Conservation (phyloP, 1,140 invertebrate species). For the Papilio dardanus region DNA sequence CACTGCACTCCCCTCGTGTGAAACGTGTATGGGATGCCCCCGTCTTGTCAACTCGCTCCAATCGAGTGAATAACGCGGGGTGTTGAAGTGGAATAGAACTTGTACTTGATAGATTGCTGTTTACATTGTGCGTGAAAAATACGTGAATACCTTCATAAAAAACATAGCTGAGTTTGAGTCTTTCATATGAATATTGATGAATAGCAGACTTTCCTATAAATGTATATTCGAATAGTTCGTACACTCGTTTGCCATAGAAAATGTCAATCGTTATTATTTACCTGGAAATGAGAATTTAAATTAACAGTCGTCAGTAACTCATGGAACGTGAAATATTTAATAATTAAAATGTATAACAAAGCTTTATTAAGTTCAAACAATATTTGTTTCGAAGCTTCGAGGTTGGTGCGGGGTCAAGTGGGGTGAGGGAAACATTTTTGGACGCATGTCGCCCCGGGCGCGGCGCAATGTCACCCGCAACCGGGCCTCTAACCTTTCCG, state of each 20-base stretch:
- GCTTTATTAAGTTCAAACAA: constrained; percentile 4
- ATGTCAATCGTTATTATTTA: neutral
- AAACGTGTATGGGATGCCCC: neutral
- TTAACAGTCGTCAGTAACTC: neutral
- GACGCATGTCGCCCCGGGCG: neutral
- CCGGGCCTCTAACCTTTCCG: neutral
- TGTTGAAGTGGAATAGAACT: neutral
- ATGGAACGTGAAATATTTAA: neutral
- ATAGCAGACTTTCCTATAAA: no score
- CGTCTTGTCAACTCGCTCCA: neutral
- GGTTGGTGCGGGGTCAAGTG: neutral
- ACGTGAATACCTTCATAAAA: neutral
- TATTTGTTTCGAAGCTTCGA: neutral
- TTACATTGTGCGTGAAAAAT: neutral
- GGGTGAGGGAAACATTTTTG: constrained; percentile 6
- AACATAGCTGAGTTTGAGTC: neutral
- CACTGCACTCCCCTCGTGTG: neutral
- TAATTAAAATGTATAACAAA: constrained; percentile 8
- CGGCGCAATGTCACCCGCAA: neutral
- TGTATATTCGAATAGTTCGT: neutral
- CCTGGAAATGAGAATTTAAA: neutral
- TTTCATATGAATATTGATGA: neutral
- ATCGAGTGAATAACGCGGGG: constrained; percentile 1
- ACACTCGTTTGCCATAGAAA: neutral
- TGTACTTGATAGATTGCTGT: constrained; percentile 1